Base-by-base conservation (phyloP, 2,797 vertebrate species). In the Hippopotamyrus pictus region DNA sequence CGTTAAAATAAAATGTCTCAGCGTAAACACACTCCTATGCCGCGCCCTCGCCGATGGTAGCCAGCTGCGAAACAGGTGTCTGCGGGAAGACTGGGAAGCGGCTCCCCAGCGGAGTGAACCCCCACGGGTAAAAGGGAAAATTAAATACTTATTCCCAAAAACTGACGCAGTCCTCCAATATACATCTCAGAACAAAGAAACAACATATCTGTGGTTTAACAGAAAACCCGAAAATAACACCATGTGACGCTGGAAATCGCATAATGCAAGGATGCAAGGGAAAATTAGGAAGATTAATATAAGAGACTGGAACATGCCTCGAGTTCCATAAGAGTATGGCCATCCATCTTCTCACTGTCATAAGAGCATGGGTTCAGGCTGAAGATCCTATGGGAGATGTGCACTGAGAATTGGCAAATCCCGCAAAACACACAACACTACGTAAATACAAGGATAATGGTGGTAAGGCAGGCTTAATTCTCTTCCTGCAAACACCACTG, bases 361-460 rank as follows among this genome's bases (percentile, higher is more conserved):
- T 82, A 46, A 46, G 73, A 44, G 14, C 37, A 79, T 19, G 37
- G 19, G 37, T 79, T n/a, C 37, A 8, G 73, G 37, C 3, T 41
- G 33, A 41, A 19, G 41, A 11, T 46, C 41, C 41, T 33, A 82
- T 17, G 33, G 76, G 41, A 44, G 76, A 46, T 82, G 37, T 46
- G 5, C 9, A 82, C 41, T n/a, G 76, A 46, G 41, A 82, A 82
- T 46, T 46, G 41, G 19, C 76, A 82, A 84, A 90, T 90, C 54
- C 88, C 48, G 90, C 90, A 92, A 89, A 92, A 90, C 91, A 89
- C 89, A 90, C 89, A 83, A 91, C 92, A 76, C 79, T 90, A 89
- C 91, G 92, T 90, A 93, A 93, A 93, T 91, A 92, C 90, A 90
- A 87, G 76, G 59, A 91, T 91, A 93, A 92, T 92, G 91, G 90